Conservation (phyloP, 2,888 invertebrate genomes). For the Heteromurus nitidus region DNA sequence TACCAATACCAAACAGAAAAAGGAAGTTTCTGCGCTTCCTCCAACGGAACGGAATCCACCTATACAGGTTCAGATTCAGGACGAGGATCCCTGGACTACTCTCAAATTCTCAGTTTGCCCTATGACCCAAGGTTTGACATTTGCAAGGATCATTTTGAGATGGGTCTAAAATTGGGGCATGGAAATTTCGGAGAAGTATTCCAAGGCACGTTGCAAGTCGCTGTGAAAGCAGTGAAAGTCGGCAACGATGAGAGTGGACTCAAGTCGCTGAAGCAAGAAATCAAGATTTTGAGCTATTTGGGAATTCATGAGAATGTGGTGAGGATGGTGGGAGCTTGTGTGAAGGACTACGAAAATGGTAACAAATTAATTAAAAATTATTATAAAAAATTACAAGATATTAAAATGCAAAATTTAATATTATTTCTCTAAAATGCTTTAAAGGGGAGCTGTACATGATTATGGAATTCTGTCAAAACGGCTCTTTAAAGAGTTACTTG, state of each 20-base stretch:
- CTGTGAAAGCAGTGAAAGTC: constrained; percentile 26
- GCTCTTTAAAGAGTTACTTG: constrained; percentile 27
- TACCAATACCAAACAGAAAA: no score
- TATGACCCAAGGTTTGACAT: not conserved
- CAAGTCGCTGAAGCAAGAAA: constrained; percentile 15
- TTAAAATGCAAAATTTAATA: not conserved
- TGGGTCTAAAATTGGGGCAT: not conserved
- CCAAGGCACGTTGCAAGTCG: constrained; percentile 5
- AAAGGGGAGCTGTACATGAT: constrained; percentile 19
- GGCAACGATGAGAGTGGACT: not conserved
- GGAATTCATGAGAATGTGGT: constrained; percentile 37
- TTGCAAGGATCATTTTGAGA: not conserved
- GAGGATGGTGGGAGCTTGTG: constrained; percentile 12
- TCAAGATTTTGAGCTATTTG: constrained; percentile 21
- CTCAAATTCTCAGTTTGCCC: not conserved
- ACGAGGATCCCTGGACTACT: no score
- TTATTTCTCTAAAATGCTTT: not conserved
- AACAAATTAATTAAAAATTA: no score
- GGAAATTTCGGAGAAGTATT: constrained; percentile 33
- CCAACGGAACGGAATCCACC: no score
- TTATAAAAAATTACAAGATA: not conserved
- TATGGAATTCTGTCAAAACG: constrained; percentile 12
- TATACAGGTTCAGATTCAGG: no score
- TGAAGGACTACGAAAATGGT: not conserved
- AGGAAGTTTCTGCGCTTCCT: no score